Evolutionary conservation across 2,113 vertebrate genomes (phyloP).

Genomic region (Phalacrocorax aristotelis): DNA sequence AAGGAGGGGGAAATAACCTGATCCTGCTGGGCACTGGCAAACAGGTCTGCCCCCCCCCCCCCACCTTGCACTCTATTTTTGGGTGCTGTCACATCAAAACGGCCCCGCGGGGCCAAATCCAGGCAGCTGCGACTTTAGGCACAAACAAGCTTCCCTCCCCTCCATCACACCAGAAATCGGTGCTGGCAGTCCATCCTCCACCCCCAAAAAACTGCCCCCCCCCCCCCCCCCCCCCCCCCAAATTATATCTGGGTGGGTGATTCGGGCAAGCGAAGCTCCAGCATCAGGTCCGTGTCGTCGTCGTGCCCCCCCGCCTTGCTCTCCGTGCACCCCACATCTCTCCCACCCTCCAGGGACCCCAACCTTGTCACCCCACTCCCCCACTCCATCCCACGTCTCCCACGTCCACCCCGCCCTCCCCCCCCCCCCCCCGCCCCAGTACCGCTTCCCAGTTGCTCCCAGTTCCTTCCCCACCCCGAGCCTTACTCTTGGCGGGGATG

Average conservation of each 20-base stretch:
- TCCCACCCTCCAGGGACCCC: not conserved
- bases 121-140: constrained; percentile 35
- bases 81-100: constrained; percentile 18
- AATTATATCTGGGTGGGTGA: not conserved
- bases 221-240: not conserved
- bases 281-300: not conserved
- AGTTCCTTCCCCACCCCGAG: no score
- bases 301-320: no score
- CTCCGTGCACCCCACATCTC: not conserved
- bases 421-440: no score
- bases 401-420: no score
- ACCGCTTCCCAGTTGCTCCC: no score
- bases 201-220: not conserved
- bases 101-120: constrained; percentile 6
- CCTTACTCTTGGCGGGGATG: no score
- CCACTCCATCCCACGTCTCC: no score
- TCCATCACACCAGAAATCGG: not conserved
- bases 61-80: constrained; percentile 15
- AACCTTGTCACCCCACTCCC: no score
- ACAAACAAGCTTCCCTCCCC: not conserved
- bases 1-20: not conserved
- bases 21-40: not conserved
- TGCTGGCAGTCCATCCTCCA: not conserved
- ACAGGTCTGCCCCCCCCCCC: not conserved
- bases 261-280: not conserved